Base-by-base conservation (phyloP, 2,113 vertebrate genomes). In the Tetrax tetrax region DNA sequence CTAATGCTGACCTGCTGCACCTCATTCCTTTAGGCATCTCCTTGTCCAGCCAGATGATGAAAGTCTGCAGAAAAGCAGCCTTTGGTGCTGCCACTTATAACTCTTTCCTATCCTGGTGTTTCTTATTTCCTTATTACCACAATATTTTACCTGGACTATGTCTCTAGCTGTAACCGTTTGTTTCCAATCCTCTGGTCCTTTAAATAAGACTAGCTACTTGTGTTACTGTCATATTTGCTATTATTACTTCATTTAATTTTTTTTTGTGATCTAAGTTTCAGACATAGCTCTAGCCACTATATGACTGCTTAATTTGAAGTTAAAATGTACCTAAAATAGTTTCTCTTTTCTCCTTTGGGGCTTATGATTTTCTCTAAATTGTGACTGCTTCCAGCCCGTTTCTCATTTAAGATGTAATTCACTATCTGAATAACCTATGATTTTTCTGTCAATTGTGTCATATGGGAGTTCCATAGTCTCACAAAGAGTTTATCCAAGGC, bases 1-100 rank as follows among this genome's bases (percentile, higher is more conserved):
- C 8, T 14, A 43, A 59, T 19, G 28, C 22, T 0, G 0, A 24
- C 16, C 6, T 29, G 6, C 9, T 41, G 35, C 19, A 51, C 38
- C 35, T 70, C 3, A 2, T 27, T 33, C 33, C 8, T 89, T 89
- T 48, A 51, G 29, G 27, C 22, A 76, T 21, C 23, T 56, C 10
- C 56, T 31, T 76, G 17, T 24, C 10, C 61, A 51, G 22, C 33
- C 66, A 83, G 31, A 14, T 23, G 6, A n/a, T 33, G 6, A 2
- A 38, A 12, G 12, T 5, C 33, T 71, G 25, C 23, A 82, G 69
- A 83, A 83, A 50, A 50, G 27, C 41, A 90, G 8, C 4, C 9
- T 80, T 80, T 79, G n/a, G 8, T 90, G 45, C 14, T 77, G 50
- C 17, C 11, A 25, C 33, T 91, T 84, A 15, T 0, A 60, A 33